These are phyloP conservation scores for Drosophila eohydei DNA, from an alignment of 2,888 invertebrate species.

Conservation along the genomic window DNA sequence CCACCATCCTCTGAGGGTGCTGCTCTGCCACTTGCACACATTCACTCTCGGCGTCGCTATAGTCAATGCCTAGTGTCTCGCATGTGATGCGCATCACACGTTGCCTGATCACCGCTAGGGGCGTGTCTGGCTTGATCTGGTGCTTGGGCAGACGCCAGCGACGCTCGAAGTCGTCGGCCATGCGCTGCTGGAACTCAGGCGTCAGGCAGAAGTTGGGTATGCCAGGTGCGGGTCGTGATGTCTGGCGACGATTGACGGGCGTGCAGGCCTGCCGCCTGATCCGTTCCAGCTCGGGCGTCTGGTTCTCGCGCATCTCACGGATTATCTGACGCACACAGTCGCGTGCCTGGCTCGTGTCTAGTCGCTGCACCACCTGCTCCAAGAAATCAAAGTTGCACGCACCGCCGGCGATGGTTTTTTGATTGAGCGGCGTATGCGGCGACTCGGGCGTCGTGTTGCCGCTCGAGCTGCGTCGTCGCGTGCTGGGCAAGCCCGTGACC, in stretches of 20 bases:
- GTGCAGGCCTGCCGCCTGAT: conserved; percentile 82
- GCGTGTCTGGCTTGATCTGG: conserved; percentile 81
- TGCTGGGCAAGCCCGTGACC: conserved; percentile 54
- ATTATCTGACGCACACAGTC: conserved; percentile 82
- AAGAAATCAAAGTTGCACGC: conserved; percentile 68
- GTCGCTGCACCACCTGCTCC: conserved; percentile 76
- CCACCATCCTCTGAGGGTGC: neutral
- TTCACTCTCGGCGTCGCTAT: conserved; percentile 42
- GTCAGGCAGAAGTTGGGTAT: conserved; percentile 84
- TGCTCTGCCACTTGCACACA: conserved; percentile 26
- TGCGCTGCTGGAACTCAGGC: conserved; percentile 83
- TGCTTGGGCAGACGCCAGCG: conserved; percentile 83
- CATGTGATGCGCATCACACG: conserved; percentile 81
- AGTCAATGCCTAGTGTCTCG: conserved; percentile 80
- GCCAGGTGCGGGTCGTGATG: conserved; percentile 66
- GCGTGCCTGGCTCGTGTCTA: conserved; percentile 80
- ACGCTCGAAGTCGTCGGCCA: conserved; percentile 83
- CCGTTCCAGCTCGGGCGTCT: conserved; percentile 83
- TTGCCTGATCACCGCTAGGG: conserved; percentile 80
- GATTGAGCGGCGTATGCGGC: conserved; percentile 82
- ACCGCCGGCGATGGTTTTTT: conserved; percentile 29
- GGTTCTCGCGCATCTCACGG: conserved; percentile 82
- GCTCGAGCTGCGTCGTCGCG: conserved; percentile 43
- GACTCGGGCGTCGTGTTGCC: conserved; percentile 59
- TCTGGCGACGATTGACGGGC: conserved; percentile 78